These are phyloP conservation scores for Aurelia sp. DNA, from an alignment of 30 jellyfish, hydroid and myxozoan genomes.

Conservation along the genomic window DNA sequence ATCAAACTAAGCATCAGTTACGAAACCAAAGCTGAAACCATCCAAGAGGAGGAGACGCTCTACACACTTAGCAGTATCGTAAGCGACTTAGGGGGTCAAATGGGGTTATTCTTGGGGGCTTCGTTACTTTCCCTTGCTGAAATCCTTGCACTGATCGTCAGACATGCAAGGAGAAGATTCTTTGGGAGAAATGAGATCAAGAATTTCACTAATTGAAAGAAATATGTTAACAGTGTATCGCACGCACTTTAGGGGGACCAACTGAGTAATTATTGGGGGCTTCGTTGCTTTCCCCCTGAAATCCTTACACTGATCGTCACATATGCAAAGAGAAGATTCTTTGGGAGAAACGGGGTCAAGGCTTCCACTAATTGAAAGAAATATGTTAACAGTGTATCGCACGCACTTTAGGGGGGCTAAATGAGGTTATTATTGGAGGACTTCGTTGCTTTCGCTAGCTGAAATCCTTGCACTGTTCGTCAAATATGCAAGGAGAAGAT, in stretches of 20 bases:
- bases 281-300: slow-evolving; percentile 49
- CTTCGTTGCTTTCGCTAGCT: slow-evolving; percentile 41
- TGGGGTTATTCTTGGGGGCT: slow-evolving; percentile 71
- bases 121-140: slow-evolving; percentile 51
- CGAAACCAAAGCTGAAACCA: slow-evolving; percentile 1
- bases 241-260: slow-evolving; percentile 47
- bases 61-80: slow-evolving; percentile 1
- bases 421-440: slow-evolving; percentile 66
- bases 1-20: slow-evolving; percentile 47
- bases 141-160: slow-evolving; percentile 16
- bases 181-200: too few species aligned
- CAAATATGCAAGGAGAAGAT: neutral
- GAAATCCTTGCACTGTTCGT: slow-evolving; percentile 39
- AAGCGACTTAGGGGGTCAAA: slow-evolving; percentile 59
- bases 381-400: neutral
- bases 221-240: neutral
- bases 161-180: neutral
- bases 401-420: slow-evolving; percentile 55
- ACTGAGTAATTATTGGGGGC: slow-evolving; percentile 64
- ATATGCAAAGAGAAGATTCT: too few species aligned
- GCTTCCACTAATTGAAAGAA: too few species aligned
- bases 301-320: slow-evolving; percentile 10
- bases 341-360: too few species aligned
- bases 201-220: too few species aligned
- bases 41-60: slow-evolving; percentile 16